These are phyloP conservation scores for Tridacna crocea DNA, from an alignment of 2,888 invertebrate species.

Conservation along the genomic window DNA sequence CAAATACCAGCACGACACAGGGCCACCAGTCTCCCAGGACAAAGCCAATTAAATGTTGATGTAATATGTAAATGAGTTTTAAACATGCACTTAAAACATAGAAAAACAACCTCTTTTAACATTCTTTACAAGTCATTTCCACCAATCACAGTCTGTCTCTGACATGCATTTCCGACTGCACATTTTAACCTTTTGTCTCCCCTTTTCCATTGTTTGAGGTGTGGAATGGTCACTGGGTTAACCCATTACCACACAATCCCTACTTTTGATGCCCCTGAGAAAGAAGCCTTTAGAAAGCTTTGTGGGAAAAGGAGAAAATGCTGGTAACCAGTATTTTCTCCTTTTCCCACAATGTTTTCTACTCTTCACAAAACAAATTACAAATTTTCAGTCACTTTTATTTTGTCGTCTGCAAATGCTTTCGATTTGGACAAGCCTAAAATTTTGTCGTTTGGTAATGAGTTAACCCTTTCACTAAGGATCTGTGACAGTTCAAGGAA, in stretches of 20 bases:
- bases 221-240: neutral
- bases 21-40: neutral
- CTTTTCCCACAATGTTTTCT: neutral
- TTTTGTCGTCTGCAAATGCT: too few species aligned
- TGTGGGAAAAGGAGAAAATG: neutral
- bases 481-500: too few species aligned
- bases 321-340: neutral
- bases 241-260: neutral
- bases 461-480: too few species aligned
- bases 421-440: too few species aligned
- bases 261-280: neutral
- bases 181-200: slow-evolving; percentile 15
- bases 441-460: too few species aligned
- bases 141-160: slow-evolving; percentile 5
- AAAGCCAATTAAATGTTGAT: slow-evolving; percentile 13
- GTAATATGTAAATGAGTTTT: slow-evolving; percentile 26
- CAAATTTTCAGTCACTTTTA: too few species aligned
- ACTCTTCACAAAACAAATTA: too few species aligned
- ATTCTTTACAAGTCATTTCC: slow-evolving; percentile 3
- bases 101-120: slow-evolving; percentile 7
- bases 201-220: too few species aligned
- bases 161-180: slow-evolving; percentile 28
- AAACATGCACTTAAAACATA: slow-evolving; percentile 27
- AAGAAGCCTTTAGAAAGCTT: neutral
- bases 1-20: too few species aligned